Evolutionary conservation across 2,797 vertebrate species (phyloP), one percentile per base, ranked within the genome.

Genomic region (Chiroxiphia lanceolata): DNA sequence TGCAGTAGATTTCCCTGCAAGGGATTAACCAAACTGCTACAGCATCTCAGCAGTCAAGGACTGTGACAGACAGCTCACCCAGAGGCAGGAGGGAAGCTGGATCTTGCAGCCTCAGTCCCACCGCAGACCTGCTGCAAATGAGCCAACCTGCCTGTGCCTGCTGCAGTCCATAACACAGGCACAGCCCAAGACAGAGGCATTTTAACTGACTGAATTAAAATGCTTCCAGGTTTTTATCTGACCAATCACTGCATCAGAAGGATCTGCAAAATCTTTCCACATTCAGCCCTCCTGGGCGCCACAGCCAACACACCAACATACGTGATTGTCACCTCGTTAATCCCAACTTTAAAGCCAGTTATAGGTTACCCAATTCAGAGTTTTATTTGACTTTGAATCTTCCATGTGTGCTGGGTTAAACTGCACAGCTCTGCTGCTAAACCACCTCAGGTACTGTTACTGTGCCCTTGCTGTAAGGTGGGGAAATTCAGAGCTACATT

Each of bases 401-500:
- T 68, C 47, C 54, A n/a, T 3, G 1, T 51, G 6, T 9, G 14
- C 40, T 38, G 34, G 53, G 57, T 90, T 80, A 59, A 84, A 91
- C n/a, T 29, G 59, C 48, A 38, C 38, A 82, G 78, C 53, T 67
- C 87, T 26, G 33, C 56, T 40, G 72, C 71, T 74, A 68, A 93
- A 81, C 47, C 87, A 90, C 16, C 2, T 11, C 79, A 78, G 81
- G 18, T 29, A 33, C 70, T 69, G 70, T 22, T 56, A 65, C 19
- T 42, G 11, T 74, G 75, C 56, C 85, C 83, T 83, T 84, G 59
- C 33, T 76, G 38, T 57, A 76, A 93, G 80, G 48, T 3, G 5
- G 84, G 71, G 70, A 91, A 87, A 94, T 67, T 38, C 82, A 83
- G 50, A 94, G 51, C 8, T 9, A 6, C 21, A 16, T 83, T 86